Evolutionary conservation across 2,888 invertebrate genomes (phyloP).

Genomic region (Druceiella hillmani): DNA sequence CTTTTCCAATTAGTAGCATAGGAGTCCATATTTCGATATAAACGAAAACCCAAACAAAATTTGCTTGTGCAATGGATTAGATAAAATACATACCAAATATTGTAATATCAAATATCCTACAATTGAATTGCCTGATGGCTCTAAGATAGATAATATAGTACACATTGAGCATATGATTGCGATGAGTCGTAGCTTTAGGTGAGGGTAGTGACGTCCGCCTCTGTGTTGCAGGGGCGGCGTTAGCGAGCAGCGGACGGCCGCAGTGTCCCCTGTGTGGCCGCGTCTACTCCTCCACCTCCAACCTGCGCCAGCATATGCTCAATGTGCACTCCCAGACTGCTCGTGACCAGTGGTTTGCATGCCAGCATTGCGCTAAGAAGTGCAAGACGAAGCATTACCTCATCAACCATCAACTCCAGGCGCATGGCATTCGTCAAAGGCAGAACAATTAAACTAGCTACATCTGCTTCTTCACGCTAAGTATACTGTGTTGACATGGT

Average conservation of each 20-base stretch:
- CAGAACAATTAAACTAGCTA: slow-evolving; percentile 56
- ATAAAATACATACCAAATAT: too few species aligned
- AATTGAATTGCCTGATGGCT: neutral
- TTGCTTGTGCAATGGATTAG: too few species aligned
- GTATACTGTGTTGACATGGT: too few species aligned
- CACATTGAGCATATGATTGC: neutral
- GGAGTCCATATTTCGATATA: too few species aligned
- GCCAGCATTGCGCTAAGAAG: slow-evolving; percentile 68
- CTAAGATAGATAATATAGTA: neutral
- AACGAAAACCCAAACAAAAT: too few species aligned
- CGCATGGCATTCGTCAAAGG: slow-evolving; percentile 67
- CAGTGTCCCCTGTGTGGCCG: slow-evolving; percentile 67
- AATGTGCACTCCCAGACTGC: slow-evolving; percentile 68
- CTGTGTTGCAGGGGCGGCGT: slow-evolving; percentile 60
- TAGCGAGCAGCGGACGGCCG: slow-evolving; percentile 49
- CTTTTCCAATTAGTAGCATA: too few species aligned
- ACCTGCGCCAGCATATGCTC: slow-evolving; percentile 71
- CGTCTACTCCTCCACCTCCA: slow-evolving; percentile 67
- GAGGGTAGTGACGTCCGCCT: slow-evolving; percentile 50
- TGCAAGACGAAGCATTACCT: slow-evolving; percentile 74
- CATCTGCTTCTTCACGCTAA: too few species aligned
- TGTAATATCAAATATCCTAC: too few species aligned
- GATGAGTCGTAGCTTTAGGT: too few species aligned
- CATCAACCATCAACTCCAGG: slow-evolving; percentile 70
- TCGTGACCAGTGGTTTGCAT: slow-evolving; percentile 66